These are phyloP conservation scores for Pampusana beccarii DNA, from an alignment of 2,113 vertebrate species.

Conservation along the genomic window DNA sequence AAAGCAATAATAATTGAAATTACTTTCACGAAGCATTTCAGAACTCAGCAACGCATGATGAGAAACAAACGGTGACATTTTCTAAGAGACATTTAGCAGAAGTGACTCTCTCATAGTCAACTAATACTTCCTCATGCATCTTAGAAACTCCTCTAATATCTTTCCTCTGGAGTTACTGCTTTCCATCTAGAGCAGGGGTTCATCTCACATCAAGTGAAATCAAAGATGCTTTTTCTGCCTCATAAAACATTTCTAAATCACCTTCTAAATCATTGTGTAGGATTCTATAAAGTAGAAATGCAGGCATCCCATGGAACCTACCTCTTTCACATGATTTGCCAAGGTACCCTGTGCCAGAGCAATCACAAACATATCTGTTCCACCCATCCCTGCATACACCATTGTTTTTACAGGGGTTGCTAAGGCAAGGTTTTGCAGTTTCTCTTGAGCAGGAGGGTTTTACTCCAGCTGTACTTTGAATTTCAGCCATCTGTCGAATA, in stretches of 20 bases:
- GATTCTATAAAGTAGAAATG: not conserved
- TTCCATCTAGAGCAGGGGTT: not conserved
- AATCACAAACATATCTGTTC: conserved; percentile 98
- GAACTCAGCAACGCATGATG: not conserved
- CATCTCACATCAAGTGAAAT: not conserved
- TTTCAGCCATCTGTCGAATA: conserved; percentile 92
- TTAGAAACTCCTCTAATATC: not conserved
- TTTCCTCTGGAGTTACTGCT: not conserved
- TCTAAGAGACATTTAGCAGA: not conserved
- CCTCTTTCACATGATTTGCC: conserved; percentile 96
- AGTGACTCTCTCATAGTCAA: not conserved
- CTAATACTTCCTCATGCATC: not conserved
- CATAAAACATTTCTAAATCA: not conserved
- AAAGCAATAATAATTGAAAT: not conserved
- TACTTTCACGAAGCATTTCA: not conserved
- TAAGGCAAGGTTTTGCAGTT: conserved; percentile 93
- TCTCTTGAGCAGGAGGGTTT: conserved; percentile 97
- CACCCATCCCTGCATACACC: conserved; percentile 95
- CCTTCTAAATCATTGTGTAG: not conserved
- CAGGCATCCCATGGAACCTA: conserved; percentile 60
- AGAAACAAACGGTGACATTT: not conserved
- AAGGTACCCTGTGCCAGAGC: conserved; percentile 93
- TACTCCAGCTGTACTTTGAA: conserved; percentile 93
- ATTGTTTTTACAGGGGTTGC: conserved; percentile 96
- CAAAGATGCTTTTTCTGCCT: not conserved